These are phyloP conservation scores for Latrodectus geometricus DNA, from an alignment of 1,140 invertebrate species.

Conservation along the genomic window DNA sequence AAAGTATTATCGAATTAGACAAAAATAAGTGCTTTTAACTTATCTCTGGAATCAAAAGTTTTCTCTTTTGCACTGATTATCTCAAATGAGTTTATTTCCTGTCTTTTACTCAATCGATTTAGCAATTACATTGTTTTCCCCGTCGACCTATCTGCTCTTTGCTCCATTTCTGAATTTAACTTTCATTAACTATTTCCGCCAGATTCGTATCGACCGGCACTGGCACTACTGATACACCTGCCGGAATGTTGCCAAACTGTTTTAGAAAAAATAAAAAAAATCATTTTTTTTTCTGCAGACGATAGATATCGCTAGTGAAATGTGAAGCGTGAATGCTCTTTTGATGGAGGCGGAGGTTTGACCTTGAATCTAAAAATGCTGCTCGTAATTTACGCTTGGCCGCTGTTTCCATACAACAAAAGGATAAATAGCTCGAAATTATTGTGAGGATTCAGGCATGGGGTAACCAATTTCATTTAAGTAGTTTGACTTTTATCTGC, in stretches of 20 bases:
- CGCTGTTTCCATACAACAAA: conserved; percentile 53
- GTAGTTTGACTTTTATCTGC: conserved; percentile 5
- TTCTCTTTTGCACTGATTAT: too few relatives aligned
- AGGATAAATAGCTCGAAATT: conserved; percentile 21
- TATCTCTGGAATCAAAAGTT: too few relatives aligned
- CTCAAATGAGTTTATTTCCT: too few relatives aligned
- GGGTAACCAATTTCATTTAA: neutral
- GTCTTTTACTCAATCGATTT: too few relatives aligned
- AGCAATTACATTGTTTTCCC: too few relatives aligned
- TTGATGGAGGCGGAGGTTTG: conserved; percentile 4
- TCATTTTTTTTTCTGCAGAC: conserved; percentile 26
- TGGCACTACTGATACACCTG: conserved; percentile 54
- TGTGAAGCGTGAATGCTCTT: conserved; percentile 33
- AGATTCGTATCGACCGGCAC: conserved; percentile 46
- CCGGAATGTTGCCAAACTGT: conserved; percentile 31
- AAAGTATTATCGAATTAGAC: too few relatives aligned
- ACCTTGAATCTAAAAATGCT: conserved; percentile 41
- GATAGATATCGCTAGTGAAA: conserved; percentile 10
- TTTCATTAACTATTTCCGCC: conserved; percentile 47
- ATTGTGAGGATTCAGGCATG: neutral
- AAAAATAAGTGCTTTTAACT: too few relatives aligned
- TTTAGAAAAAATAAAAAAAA: neutral
- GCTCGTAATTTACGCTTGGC: conserved; percentile 12
- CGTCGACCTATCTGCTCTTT: neutral
- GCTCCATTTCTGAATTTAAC: conserved; percentile 36